Evolutionary conservation across 2,113 vertebrate species (phyloP).

Genomic region (Tamias sibiricus): DNA sequence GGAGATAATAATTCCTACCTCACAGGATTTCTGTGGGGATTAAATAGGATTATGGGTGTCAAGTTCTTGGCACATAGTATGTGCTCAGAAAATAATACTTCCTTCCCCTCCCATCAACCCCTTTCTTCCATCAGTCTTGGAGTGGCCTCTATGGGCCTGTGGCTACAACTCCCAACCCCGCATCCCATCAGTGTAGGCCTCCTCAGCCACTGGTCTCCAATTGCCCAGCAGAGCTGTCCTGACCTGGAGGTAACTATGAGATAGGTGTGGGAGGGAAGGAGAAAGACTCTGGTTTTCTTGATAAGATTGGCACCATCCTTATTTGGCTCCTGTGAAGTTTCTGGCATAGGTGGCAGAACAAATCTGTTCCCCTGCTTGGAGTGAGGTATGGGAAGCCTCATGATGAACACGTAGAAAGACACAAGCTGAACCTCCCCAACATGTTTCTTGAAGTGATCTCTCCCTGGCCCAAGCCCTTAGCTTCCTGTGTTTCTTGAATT

Average conservation of each 20-base stretch:
- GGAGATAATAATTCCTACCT: slow-evolving; percentile 54
- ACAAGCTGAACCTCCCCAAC: background rate
- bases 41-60: slow-evolving; percentile 72
- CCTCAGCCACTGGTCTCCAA: background rate
- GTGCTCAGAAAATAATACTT: slow-evolving; percentile 45
- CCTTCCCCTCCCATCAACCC: background rate
- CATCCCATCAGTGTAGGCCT: accelerated
- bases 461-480: background rate
- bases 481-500: background rate
- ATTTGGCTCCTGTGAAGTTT: background rate
- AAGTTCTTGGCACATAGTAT: slow-evolving; percentile 67
- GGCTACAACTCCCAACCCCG: background rate
- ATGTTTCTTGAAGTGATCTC: background rate
- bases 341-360: background rate
- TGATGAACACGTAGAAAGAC: accelerated
- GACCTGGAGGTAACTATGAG: background rate
- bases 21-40: slow-evolving; percentile 72
- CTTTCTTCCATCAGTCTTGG: background rate
- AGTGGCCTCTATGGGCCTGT: background rate
- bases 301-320: background rate
- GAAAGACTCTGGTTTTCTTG: background rate
- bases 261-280: background rate
- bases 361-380: background rate
- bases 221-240: background rate
- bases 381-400: background rate